Base-by-base conservation (phyloP, 2,888 invertebrate genomes). In the Chrysina gloriosa region DNA sequence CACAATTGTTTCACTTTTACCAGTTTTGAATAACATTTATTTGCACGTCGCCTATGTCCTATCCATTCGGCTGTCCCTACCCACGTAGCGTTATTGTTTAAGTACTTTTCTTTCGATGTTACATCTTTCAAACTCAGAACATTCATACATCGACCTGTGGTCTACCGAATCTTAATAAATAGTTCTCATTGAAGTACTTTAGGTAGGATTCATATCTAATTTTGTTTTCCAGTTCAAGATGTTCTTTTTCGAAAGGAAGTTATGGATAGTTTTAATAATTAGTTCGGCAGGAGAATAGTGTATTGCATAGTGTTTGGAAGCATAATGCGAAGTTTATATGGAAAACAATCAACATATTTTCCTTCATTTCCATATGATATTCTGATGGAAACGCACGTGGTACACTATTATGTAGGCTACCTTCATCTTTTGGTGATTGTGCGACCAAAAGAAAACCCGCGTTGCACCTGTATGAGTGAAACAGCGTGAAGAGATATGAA, bases 161-260 rank as follows among this genome's bases (percentile, higher is more conserved):
- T 63, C 63, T 63, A 11, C 47, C 63, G 47, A 63, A 47, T 23
- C 45, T 16, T 14, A 63, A 63, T 3, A 4, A 19, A 27, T 16
- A 63, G 16, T 63, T 45, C 29, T 63, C 63, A 25, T 63, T 63
- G 27, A 63, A 63, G 27, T 45, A 42, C 27, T 63, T 63, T n/a
- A 25, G 25, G 14, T 47, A 63, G 21, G 29, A 63, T 14, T 42
- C 42, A 61, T 39, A 39, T 39, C 16, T 39, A 14, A 39, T n/a
- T n/a, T 14, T n/a, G 4, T n/a, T n/a, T 7, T 39, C 2, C 9
- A 39, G 9, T 39, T 7, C 39, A 7, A 16, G 39, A 39, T 39
- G 11, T n/a, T n/a, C 39, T n/a, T 39, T 16, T 39, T 39, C 3
- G 16, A 14, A 61, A 61, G 42, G 7, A 61, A 25, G 4, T 19